Base-by-base conservation (phyloP, 2,797 vertebrate species). In the Alcedo atthis region DNA sequence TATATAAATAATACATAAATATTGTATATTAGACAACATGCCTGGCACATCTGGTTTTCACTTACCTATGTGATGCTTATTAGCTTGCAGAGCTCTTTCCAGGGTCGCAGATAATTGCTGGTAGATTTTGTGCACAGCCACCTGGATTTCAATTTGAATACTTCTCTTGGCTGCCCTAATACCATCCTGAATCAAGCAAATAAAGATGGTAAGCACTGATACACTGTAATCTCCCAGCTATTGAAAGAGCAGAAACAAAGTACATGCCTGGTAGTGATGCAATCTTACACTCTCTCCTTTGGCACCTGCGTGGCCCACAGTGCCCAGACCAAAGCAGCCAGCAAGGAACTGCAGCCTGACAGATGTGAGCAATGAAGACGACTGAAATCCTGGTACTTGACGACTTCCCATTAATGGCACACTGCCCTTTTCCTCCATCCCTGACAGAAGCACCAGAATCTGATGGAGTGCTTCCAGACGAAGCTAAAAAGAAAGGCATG, bases 71-170 rank as follows among this genome's bases (percentile, higher is more conserved):
- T 99, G 99, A 94, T 99, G 99, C 58, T 99, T 99, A 96, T 99
- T 99, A 53, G 99, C 98, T 95, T 99, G 99, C 68, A 99, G 97
- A 12, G 99, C 99, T 97, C 98, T 97, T 96, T 99, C 99, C 94
- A 99, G 97, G 0, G 99, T 99, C 74, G 99, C 98, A 33, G 99
- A 99, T 49, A 99, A 97, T 5, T 99, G 99, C 94, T 99, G 99
- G 90, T 99, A 99, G 95, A 99, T 99, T 95, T 99, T 99, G 96
- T 99, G 99, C 69, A 99, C 99, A 15, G 99, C 99, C 6, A 98
- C 98, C 92, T 99, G 99, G 92, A 99, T 99, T 96, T 99, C 99
- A 95, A 98, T 98, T 93, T 99, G 99, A 94, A 99, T 98, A 94
- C 95, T 98, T 93, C 98, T 98, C 95, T 99, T 99, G 9, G 99